These are phyloP conservation scores for Crossoptilon crossoptilon DNA, from an alignment of 2,797 vertebrate genomes.

Conservation along the genomic window DNA sequence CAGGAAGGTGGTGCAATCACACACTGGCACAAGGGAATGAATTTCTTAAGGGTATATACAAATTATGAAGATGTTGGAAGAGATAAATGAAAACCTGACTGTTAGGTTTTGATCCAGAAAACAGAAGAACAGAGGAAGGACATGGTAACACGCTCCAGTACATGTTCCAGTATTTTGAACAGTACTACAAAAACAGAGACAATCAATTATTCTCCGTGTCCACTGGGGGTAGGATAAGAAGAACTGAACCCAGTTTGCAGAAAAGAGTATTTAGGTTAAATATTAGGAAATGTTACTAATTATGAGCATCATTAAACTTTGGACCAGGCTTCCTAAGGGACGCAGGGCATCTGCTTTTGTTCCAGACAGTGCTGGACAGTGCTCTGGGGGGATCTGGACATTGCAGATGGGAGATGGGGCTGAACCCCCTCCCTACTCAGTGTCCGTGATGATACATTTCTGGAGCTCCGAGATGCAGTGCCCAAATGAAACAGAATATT, in stretches of 20 bases:
- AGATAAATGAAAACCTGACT: background rate
- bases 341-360: background rate
- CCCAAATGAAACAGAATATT: background rate
- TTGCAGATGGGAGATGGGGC: background rate
- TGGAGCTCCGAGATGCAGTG: background rate
- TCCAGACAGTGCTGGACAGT: background rate
- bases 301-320: background rate
- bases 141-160: background rate
- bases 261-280: conserved; percentile 33
- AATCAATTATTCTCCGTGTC: background rate
- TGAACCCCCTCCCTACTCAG: background rate
- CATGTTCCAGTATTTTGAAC: background rate
- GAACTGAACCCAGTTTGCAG: conserved; percentile 18
- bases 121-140: background rate
- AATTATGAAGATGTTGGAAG: background rate
- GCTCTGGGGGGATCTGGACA: background rate
- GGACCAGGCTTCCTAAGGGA: background rate
- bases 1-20: background rate
- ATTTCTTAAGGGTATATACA: background rate
- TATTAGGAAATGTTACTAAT: conserved; percentile 9
- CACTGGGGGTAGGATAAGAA: background rate
- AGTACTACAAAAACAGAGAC: background rate
- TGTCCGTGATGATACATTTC: background rate
- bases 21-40: background rate
- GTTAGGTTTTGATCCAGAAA: conserved; percentile 5